Conservation (phyloP, 1,140 invertebrate species). For the Anastrepha ludens region DNA sequence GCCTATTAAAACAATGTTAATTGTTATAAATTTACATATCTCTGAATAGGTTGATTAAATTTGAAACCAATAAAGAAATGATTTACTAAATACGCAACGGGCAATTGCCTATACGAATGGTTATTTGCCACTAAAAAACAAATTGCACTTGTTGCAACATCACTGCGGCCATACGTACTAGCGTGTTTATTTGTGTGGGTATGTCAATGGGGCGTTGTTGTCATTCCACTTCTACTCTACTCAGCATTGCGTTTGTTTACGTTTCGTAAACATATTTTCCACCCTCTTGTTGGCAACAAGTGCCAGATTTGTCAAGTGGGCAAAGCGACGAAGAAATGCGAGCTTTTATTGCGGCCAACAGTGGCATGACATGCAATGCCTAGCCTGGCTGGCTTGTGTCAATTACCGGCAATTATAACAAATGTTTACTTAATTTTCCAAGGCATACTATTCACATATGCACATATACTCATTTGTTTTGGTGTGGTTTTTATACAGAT, state of each 20-base stretch:
- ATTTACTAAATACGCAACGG: neutral
- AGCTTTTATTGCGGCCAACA: neutral
- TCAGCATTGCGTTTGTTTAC: neutral
- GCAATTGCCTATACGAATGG: neutral
- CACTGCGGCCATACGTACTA: neutral
- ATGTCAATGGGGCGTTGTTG: neutral
- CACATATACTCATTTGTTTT: too few species aligned
- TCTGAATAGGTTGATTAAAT: constrained; percentile 5
- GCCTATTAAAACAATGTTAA: neutral
- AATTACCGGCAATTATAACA: constrained; percentile 3
- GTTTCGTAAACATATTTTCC: neutral
- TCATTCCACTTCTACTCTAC: neutral
- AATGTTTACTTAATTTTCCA: neutral
- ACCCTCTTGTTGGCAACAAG: neutral
- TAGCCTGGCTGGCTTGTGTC: neutral
- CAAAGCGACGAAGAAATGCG: neutral
- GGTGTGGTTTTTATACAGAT: too few species aligned
- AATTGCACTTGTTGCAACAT: constrained; percentile 35
- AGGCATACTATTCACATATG: too few species aligned
- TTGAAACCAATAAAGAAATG: neutral
- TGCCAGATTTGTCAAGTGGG: neutral
- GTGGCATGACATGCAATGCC: neutral
- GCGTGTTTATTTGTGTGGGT: neutral
- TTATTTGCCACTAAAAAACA: neutral
- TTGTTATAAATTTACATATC: neutral